A percentile compares a stretch with the other conserved stretches of the same genome.
Conservation (phyloP, 2,888 invertebrate species). For the Campoplex nolae region DNA sequence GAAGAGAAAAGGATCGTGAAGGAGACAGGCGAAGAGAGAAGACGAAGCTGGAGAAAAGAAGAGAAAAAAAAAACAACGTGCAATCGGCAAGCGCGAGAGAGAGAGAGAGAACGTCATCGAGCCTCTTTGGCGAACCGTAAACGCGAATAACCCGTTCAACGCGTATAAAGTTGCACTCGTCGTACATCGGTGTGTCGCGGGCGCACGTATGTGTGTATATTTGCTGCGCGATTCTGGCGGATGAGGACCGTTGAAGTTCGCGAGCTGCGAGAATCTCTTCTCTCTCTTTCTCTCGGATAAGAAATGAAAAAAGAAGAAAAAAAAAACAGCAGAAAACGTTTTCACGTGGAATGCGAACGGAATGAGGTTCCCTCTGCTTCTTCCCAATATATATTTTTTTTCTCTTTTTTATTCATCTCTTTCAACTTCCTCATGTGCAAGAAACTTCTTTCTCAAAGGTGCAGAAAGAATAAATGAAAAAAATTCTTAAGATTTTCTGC, state of each 20-base stretch:
- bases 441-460: slow-evolving; percentile 42
- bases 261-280: slow-evolving; percentile 46
- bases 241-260: slow-evolving; percentile 47
- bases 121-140: slow-evolving; percentile 63
- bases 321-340: slow-evolving; percentile 46
- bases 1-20: slow-evolving; percentile 16
- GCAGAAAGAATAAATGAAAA: slow-evolving; percentile 32
- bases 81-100: slow-evolving; percentile 15
- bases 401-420: slow-evolving; percentile 14
- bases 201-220: background rate
- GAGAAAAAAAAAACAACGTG: background rate
- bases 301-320: background rate
- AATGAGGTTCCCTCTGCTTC: slow-evolving; percentile 63
- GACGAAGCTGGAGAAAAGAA: slow-evolving; percentile 8
- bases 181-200: background rate
- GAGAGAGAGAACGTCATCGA: slow-evolving; percentile 61
- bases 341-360: slow-evolving; percentile 70
- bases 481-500: background rate
- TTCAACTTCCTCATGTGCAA: slow-evolving; percentile 15
- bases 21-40: background rate
- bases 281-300: slow-evolving; percentile 8
- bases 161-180: slow-evolving; percentile 2
- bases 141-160: slow-evolving; percentile 68
- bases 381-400: slow-evolving; percentile 49
- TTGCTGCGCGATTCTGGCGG: slow-evolving; percentile 30